Conservation (phyloP, 1,140 invertebrate species). For the Drosophila repletoides region DNA sequence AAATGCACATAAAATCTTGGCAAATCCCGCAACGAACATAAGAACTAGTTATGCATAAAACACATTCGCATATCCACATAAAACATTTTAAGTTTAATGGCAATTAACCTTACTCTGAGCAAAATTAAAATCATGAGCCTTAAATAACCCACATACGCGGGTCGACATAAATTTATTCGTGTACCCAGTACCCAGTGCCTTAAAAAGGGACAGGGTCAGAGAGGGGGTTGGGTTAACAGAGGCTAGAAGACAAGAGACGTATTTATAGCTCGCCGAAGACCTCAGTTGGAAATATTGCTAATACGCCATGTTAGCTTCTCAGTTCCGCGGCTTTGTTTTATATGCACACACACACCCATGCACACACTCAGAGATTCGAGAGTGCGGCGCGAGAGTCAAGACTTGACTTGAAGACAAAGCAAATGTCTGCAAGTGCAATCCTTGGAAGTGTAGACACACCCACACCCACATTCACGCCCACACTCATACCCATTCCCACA, state of each 20-base stretch:
- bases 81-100: conserved; percentile 75
- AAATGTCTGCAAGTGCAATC: conserved; percentile 26
- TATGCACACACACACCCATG: conserved; percentile 24
- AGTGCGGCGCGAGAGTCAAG: conserved; percentile 45
- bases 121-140: conserved; percentile 73
- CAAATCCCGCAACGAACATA: conserved; percentile 63
- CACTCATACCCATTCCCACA: not conserved
- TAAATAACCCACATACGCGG: conserved; percentile 61
- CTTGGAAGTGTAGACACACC: not conserved
- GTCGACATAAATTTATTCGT: conserved; percentile 67
- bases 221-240: not conserved
- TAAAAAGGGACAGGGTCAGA: not conserved
- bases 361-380: conserved; percentile 14
- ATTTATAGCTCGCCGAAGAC: conserved; percentile 72
- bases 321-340: conserved; percentile 59
- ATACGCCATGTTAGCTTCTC: conserved; percentile 65
- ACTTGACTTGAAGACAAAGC: conserved; percentile 40
- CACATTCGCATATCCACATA: conserved; percentile 8
- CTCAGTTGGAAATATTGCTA: conserved; percentile 64
- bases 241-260: conserved; percentile 63
- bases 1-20: conserved; percentile 66
- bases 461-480: not conserved
- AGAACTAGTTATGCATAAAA: conserved; percentile 54
- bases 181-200: not conserved
- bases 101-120: conserved; percentile 66